Conservation (phyloP, 1,140 invertebrate genomes). For the Vanessa atalanta region DNA sequence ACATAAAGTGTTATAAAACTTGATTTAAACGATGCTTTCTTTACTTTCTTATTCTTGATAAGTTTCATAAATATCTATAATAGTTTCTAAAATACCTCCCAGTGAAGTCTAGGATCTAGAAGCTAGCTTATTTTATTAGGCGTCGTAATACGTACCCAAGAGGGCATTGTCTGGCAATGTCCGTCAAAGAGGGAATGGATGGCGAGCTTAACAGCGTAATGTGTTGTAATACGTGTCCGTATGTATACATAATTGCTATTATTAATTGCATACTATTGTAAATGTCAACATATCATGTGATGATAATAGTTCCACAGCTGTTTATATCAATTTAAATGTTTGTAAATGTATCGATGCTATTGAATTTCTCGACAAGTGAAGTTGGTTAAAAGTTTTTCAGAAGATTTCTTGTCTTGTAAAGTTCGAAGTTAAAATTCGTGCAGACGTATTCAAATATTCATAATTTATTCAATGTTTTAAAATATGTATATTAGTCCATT, state of each 20-base stretch:
- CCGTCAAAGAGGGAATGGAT: slow-evolving; percentile 7
- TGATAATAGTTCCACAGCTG: slow-evolving; percentile 23
- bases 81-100: neutral
- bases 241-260: slow-evolving; percentile 24
- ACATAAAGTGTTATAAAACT: slow-evolving; percentile 8
- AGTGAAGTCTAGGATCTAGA: neutral
- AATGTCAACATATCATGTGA: slow-evolving; percentile 33
- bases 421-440: too few relatives aligned
- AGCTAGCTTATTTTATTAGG: neutral
- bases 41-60: slow-evolving; percentile 6
- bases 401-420: too few relatives aligned
- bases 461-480: too few relatives aligned
- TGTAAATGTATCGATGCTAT: slow-evolving; percentile 10
- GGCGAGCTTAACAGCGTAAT: neutral
- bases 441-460: too few relatives aligned
- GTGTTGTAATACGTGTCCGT: slow-evolving; percentile 20
- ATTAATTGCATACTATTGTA: slow-evolving; percentile 34
- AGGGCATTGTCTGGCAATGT: neutral
- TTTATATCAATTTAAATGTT: slow-evolving; percentile 26
- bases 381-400: neutral
- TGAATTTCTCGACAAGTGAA: neutral
- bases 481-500: too few relatives aligned
- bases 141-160: neutral
- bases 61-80: neutral
- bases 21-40: slow-evolving; percentile 13